A percentile compares a stretch with the other conserved stretches of the same genome.
Conservation (phyloP, 2,113 vertebrate species). For the Delphinapterus leucas region DNA sequence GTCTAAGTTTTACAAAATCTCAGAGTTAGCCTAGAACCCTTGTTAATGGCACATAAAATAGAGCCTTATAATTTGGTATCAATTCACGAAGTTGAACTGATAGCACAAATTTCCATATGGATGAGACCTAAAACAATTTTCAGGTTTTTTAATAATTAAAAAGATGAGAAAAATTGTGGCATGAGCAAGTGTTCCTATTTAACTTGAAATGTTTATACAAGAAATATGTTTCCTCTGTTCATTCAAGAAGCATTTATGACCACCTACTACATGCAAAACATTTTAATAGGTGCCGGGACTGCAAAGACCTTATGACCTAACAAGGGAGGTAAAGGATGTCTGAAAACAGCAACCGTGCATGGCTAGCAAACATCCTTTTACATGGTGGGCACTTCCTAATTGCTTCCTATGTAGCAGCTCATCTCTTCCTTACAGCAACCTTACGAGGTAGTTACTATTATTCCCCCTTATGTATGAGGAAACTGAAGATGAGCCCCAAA, state of each 20-base stretch:
- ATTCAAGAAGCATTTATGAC: neutral
- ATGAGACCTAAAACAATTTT: slow-evolving; percentile 24
- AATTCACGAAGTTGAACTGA: neutral
- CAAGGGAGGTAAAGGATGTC: neutral
- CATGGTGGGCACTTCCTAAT: neutral
- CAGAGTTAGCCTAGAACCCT: neutral
- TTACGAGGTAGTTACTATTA: neutral
- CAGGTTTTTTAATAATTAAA: neutral
- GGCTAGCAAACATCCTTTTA: neutral
- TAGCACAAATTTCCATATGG: neutral
- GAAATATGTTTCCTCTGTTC: slow-evolving; percentile 2
- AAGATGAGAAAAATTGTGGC: neutral
- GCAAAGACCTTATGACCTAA: neutral
- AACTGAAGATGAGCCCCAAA: neutral
- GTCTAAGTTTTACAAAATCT: neutral
- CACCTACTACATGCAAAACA: neutral
- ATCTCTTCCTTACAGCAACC: neutral
- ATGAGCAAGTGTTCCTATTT: neutral
- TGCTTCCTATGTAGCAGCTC: neutral
- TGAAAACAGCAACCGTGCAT: neutral
- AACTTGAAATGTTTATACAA: slow-evolving; percentile 37
- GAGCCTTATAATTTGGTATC: neutral
- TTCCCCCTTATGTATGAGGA: neutral
- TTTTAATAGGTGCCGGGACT: neutral
- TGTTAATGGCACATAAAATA: neutral